Percentiles rank a stretch among this genome's conserved stretches.
These are phyloP conservation scores for Stictocephala bisonia DNA, from an alignment of 2,888 invertebrate species.

Conservation along the genomic window DNA sequence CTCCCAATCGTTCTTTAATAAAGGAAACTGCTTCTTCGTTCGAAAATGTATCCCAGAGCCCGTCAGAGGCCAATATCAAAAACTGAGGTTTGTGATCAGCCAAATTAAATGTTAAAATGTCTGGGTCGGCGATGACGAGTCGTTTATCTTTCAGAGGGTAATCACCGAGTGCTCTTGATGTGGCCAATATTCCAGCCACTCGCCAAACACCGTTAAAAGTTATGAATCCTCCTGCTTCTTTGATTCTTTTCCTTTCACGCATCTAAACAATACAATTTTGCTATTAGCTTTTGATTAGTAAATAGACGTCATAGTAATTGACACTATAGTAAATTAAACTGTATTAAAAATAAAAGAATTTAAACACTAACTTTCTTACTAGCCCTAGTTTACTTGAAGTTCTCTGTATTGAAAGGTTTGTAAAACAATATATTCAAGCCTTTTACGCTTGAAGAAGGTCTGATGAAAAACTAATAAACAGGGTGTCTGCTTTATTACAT, in stretches of 20 bases:
- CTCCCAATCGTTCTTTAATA: constrained; percentile 85
- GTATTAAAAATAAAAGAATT: neutral
- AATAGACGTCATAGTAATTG: constrained; percentile 3
- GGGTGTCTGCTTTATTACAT: too few relatives aligned
- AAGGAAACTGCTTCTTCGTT: constrained; percentile 95
- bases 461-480: too few relatives aligned
- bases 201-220: constrained; percentile 97
- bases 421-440: too few relatives aligned
- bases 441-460: too few relatives aligned
- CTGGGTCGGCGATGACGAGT: constrained; percentile 95
- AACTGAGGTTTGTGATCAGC: constrained; percentile 89
- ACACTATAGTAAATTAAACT: neutral
- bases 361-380: too few relatives aligned
- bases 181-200: constrained; percentile 94
- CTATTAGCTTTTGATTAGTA: too few relatives aligned
- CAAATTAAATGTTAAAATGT: constrained; percentile 91
- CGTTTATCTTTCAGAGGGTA: constrained; percentile 95
- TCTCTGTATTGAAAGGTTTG: too few relatives aligned
- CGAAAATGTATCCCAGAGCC: constrained; percentile 95
- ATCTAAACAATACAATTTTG: too few relatives aligned
- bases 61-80: constrained; percentile 93
- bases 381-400: too few relatives aligned
- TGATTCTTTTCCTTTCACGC: constrained; percentile 90
- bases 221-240: constrained; percentile 95
- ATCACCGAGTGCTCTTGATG: constrained; percentile 94